Evolutionary conservation across 2,113 vertebrate species (phyloP), one percentile per base, ranked within the genome.

Genomic region (Otolemur garnettii): DNA sequence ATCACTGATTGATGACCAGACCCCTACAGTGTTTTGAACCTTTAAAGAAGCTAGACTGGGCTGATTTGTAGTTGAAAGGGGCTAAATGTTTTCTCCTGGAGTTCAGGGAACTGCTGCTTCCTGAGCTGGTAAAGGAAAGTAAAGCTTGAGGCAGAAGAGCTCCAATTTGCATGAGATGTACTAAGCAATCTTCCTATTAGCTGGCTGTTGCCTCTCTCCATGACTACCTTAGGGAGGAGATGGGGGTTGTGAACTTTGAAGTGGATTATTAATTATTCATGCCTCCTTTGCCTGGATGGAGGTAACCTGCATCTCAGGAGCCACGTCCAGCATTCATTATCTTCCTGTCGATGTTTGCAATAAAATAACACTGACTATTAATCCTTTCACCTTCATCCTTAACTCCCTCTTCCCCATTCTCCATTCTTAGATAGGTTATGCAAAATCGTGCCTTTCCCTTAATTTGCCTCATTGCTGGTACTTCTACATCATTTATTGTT

Each of bases 231-330:
- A 83, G 95, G 92, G 97, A 98, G 95, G 95, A 98, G 96, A 85
- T 94, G 90, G 62, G 78, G 96, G 96, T 97, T 98, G 94, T 91
- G 97, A 98, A 97, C 97, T 98, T 98, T 96, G 97, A 98, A 97
- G 94, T 91, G 74, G 83, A 50, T 96, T 98, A 97, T 98, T 98
- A 98, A 97, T 98, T 98, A 98, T 98, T 98, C 55, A 98, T 98
- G 90, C 96, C 74, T 98, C 95, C 74, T 96, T 97, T 21, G 86
- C 96, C 92, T 97, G 94, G 95, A 93, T 90, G 80, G 92, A 97
- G 55, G 88, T 97, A 98, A 96, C 93, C 90, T 94, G 97, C 92
- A 94, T 98, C 97, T 98, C 96, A 98, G 96, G 93, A 97, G 95
- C 79, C 22, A 17, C 95, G 86, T 95, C 84, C 90, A 96, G 98